A percentile compares a stretch with the other conserved stretches of the same genome.
These are phyloP conservation scores for Tympanoctomys barrerae DNA, from an alignment of 2,797 vertebrate species.

Conservation along the genomic window DNA sequence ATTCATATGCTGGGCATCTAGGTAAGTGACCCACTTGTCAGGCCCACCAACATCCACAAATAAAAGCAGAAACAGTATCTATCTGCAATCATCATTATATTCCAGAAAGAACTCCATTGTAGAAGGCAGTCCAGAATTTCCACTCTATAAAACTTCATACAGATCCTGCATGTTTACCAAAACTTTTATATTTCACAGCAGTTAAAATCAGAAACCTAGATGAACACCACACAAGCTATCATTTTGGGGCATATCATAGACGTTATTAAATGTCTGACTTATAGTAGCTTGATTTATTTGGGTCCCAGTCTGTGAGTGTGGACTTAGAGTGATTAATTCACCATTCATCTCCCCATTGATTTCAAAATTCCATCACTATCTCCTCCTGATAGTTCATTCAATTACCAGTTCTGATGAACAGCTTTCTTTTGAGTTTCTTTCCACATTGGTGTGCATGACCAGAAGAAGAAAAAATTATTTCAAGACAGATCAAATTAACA, in stretches of 20 bases:
- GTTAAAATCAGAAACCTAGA: slow-evolving; percentile 49
- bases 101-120: background rate
- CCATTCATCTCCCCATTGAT: slow-evolving; percentile 37
- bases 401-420: background rate
- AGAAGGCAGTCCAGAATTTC: slow-evolving; percentile 42
- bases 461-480: slow-evolving; percentile 48
- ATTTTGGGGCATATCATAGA: background rate
- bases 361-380: slow-evolving; percentile 22
- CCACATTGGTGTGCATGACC: background rate
- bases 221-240: background rate
- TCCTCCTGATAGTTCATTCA: background rate
- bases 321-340: slow-evolving; percentile 13
- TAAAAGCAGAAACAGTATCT: background rate
- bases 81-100: slow-evolving; percentile 30
- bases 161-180: background rate
- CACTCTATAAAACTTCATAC: slow-evolving; percentile 1
- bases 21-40: background rate
- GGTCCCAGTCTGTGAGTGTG: background rate
- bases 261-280: slow-evolving; percentile 54
- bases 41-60: background rate
- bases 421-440: slow-evolving; percentile 5
- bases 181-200: slow-evolving; percentile 15
- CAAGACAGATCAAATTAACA: slow-evolving; percentile 33
- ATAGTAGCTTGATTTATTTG: slow-evolving; percentile 54
- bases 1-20: background rate